Percentiles rank a stretch among this genome's conserved stretches.
Evolutionary conservation across 2,113 vertebrate species (phyloP).

Genomic region (Acrocephalus arundinaceus): DNA sequence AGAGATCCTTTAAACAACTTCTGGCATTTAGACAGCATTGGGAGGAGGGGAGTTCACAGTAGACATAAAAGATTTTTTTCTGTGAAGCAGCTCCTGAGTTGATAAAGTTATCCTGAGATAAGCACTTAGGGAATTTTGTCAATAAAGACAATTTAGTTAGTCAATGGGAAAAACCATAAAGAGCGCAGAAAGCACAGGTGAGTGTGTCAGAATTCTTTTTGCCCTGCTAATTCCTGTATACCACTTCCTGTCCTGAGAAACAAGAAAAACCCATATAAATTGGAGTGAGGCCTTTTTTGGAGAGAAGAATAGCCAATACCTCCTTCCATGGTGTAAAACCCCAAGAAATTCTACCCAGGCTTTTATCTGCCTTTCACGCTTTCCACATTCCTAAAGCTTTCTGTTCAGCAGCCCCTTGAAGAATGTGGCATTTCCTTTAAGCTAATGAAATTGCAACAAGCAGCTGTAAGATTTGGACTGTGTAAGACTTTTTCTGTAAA

Average conservation of each 20-base stretch:
- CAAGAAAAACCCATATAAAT: neutral
- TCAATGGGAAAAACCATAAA: neutral
- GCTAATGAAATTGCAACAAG: neutral
- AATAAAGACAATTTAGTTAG: neutral
- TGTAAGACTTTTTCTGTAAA: neutral
- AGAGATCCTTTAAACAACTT: constrained; percentile 34
- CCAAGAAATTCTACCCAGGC: neutral
- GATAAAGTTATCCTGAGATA: neutral
- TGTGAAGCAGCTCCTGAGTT: neutral
- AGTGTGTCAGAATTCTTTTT: neutral
- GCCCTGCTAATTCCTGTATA: neutral
- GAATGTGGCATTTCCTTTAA: constrained; percentile 6
- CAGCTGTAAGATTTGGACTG: neutral
- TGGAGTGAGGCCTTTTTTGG: neutral
- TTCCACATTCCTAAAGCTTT: neutral
- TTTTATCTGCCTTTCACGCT: neutral
- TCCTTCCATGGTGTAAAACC: neutral
- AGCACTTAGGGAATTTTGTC: neutral
- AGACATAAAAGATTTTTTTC: neutral
- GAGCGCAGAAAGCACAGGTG: neutral
- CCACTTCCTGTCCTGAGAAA: neutral
- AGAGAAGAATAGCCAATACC: neutral
- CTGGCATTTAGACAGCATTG: neutral
- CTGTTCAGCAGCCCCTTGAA: neutral
- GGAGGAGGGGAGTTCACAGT: neutral